These are phyloP conservation scores for Plecotus auritus DNA, from an alignment of 2,113 vertebrate genomes.

Conservation along the genomic window DNA sequence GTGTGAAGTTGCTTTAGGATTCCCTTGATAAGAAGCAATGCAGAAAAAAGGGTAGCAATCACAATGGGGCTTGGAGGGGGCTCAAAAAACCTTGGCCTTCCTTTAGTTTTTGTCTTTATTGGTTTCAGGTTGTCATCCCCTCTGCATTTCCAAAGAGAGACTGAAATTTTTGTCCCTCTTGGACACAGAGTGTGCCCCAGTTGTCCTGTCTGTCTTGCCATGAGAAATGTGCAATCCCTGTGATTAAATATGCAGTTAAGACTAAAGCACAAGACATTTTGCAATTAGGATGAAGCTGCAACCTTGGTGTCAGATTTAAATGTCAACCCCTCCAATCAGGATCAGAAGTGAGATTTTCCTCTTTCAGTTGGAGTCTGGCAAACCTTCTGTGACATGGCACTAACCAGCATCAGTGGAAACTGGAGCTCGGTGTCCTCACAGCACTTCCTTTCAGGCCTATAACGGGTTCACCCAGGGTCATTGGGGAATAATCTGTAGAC, in stretches of 20 bases:
- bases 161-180: not conserved
- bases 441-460: constrained; percentile 1
- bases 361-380: not conserved
- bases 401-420: not conserved
- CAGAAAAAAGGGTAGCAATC: not conserved
- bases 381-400: not conserved
- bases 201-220: not conserved
- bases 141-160: not conserved
- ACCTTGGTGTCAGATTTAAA: not conserved
- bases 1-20: not conserved
- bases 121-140: constrained; percentile 12
- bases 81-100: not conserved
- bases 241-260: constrained; percentile 70
- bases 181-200: not conserved
- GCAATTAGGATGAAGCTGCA: not conserved
- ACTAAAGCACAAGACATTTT: constrained; percentile 43
- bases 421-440: not conserved
- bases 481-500: constrained; percentile 32
- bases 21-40: not conserved
- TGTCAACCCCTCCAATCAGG: not conserved
- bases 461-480: constrained; percentile 43
- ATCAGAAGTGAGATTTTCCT: not conserved
- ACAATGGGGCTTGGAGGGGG: fast-evolving
- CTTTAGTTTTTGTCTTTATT: not conserved
- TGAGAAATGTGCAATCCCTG: not conserved